These are phyloP conservation scores for Scaptomyza hsui DNA, from an alignment of 1,140 invertebrate species.

Conservation along the genomic window DNA sequence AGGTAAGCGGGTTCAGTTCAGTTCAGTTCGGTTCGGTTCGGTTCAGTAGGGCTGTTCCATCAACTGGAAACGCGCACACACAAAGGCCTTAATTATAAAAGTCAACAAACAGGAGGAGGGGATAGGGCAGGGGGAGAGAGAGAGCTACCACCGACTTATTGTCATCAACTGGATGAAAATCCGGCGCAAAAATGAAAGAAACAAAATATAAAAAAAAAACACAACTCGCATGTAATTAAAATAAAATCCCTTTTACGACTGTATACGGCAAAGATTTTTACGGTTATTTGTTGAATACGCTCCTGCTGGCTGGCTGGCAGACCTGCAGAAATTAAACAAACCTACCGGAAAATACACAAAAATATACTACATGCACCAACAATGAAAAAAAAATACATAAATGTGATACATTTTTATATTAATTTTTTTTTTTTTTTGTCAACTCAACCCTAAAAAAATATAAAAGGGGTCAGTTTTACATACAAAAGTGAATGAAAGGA, in stretches of 20 bases:
- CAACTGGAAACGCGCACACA: slow-evolving; percentile 73
- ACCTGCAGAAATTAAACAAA: slow-evolving; percentile 70
- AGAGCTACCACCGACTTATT: slow-evolving; percentile 44
- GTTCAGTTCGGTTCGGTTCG: neutral
- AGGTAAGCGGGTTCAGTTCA: slow-evolving; percentile 12
- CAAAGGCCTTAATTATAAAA: slow-evolving; percentile 81
- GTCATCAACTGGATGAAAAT: slow-evolving; percentile 66
- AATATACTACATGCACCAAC: neutral
- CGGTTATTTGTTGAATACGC: slow-evolving; percentile 63
- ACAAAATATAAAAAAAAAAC: slow-evolving; percentile 44
- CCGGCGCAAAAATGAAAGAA: slow-evolving; percentile 11
- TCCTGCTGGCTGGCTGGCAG: slow-evolving; percentile 6
- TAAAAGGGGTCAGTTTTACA: slow-evolving; percentile 5
- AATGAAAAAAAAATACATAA: slow-evolving; percentile 5
- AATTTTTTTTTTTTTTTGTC: slow-evolving; percentile 5
- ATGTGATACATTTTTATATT: slow-evolving; percentile 57
- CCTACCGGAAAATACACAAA: slow-evolving; percentile 50
- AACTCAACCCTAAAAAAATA: neutral
- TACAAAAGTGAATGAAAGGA: slow-evolving; percentile 3
- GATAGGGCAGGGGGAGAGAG: neutral
- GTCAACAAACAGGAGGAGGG: slow-evolving; percentile 56
- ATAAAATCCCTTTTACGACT: slow-evolving; percentile 76
- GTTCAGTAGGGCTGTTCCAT: slow-evolving; percentile 38
- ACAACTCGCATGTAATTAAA: slow-evolving; percentile 80
- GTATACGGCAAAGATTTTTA: slow-evolving; percentile 72